phyloP scores from a whole-genome alignment of 2,888 invertebrate genomes.

The Hofmannophila pseudospretella region DNA sequence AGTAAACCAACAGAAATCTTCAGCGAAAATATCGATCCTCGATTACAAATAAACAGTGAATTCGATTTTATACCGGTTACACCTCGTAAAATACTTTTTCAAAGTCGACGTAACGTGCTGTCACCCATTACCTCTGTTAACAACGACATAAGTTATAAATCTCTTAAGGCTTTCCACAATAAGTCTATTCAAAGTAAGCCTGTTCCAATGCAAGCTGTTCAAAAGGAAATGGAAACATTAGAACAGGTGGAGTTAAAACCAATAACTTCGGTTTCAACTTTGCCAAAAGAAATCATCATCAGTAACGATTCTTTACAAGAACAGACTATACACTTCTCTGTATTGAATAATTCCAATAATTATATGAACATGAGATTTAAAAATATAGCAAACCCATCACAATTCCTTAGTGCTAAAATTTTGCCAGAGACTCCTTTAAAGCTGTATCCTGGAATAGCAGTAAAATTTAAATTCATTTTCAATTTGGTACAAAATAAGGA shows the following conservation, averaged over 20 bases:
- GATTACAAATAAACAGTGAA: no score
- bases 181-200: no score
- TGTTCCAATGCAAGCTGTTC: no score
- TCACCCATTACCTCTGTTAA: conserved; percentile 34
- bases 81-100: conserved; percentile 45
- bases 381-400: conserved; percentile 31
- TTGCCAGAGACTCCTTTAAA: conserved; percentile 38
- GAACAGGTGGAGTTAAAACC: no score
- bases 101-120: no score
- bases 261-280: conserved; percentile 27
- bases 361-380: conserved; percentile 43
- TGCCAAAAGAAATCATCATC: conserved; percentile 37
- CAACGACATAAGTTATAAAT: conserved; percentile 18
- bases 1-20: conserved; percentile 6
- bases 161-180: no score
- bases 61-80: conserved; percentile 43
- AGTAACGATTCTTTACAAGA: conserved; percentile 24
- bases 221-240: no score
- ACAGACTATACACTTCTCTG: conserved; percentile 42
- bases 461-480: conserved; percentile 38
- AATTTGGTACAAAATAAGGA: conserved; percentile 27
- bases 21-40: no score
- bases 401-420: conserved; percentile 36
- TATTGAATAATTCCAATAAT: conserved; percentile 40
- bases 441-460: conserved; percentile 49